Base-by-base conservation (phyloP, 2,888 invertebrate species). In the Iphiclides podalirius region DNA sequence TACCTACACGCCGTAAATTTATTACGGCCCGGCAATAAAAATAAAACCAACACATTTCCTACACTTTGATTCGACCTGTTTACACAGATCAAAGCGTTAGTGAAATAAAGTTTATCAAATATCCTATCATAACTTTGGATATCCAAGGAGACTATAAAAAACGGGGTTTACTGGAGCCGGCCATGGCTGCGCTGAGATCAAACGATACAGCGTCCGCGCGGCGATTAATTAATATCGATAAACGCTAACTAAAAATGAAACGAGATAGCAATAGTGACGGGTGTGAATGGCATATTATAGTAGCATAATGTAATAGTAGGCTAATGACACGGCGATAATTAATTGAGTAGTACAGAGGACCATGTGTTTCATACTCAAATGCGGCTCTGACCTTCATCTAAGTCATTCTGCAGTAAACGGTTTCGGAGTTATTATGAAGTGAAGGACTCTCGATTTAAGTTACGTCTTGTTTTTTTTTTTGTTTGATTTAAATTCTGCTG, bases 51-150 rank as follows among this genome's bases (percentile, higher is more conserved):
- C 79, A 84, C 81, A 75, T 83, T 83, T 85, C 83, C 79, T 79
- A 84, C 79, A 77, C 83, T 86, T 85, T 86, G 81, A 83, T 80
- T 84, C 74, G 75, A 79, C 74, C 79, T 77, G 83, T 85, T 83
- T 82, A 80, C 76, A 72, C 72, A 84, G 85, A 87, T 87, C 87
- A 87, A 87, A 87, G 86, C 67, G 53, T 60, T 61, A 67, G 68
- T 70, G 72, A 72, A 73, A 81, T 80, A 79, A 80, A 79, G 73
- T 80, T 82, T 77, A 81, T 78, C 74, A 80, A 79, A 83, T 79
- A 68, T 72, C 60, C 67, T 66, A 71, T 77, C 75, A 65, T 67
- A 64, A 60, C 58, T 55, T 50, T 44, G 35, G 42, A 53, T 39
- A 38, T 55, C 53, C 51, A 40, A 44, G 45, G 53, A 52, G 53